Evolutionary conservation across 2,797 vertebrate genomes (phyloP), one percentile per base, ranked within the genome.

Genomic region (Falco peregrinus): DNA sequence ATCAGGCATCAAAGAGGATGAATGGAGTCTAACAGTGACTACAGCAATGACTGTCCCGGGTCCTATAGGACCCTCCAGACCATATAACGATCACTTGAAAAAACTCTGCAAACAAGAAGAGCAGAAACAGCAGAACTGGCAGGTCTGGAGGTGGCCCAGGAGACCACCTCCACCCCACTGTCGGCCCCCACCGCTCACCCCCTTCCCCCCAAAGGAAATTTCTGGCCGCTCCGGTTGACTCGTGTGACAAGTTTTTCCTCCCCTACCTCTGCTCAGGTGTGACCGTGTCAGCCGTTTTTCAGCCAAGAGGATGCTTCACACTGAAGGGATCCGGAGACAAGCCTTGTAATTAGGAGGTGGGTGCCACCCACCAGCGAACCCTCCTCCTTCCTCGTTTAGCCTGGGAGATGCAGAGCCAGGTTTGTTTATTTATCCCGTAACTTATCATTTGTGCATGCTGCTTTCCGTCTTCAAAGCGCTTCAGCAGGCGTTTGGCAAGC

Each of bases 291-390:
- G 67, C 56, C 28, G 7, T 80, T 93, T 87, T 57, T 45, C 71
- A 87, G 83, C 81, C 81, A 93, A 83, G 78, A 74, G 78, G 83
- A 91, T 83, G 77, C 78, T 88, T 64, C 25, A 14, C 65, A 57
- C 69, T 8, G 11, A 59, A 84, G 43, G 71, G 79, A 77, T 92
- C 65, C 7, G 4, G 59, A 64, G 76, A 84, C 39, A 56, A 92
- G 71, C 67, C 60, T 80, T 96, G 73, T 94, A 94, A 89, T 92
- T 93, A 94, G 69, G 69, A 33, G 64, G 14, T 33, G 67, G 45
- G 29, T 89, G n/a, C 45, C 81, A 84, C 90, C 78, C 45, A 82
- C 69, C 33, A 77, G 41, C n/a, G 57, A 87, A 87, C 31, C 83
- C 47, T 81, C 53, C 51, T 88, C 16, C 76, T 85, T 77, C 89